Percentiles rank a stretch among this genome's conserved stretches.
Conservation (phyloP, 1,140 invertebrate genomes). For the Elysia chlorotica region DNA sequence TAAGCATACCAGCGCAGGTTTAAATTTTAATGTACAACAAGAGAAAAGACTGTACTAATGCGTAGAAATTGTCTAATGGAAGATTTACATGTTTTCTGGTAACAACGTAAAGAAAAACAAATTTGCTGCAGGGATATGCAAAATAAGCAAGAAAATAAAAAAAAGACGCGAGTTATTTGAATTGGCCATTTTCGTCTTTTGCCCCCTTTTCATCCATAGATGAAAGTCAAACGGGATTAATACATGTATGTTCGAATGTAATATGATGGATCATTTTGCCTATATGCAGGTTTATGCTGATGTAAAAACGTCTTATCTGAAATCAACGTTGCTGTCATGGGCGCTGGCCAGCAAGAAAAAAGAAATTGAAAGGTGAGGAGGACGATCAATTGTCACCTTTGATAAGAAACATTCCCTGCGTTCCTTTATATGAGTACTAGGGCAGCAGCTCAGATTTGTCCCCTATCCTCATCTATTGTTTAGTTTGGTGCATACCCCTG, state of each 20-base stretch:
- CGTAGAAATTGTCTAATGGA: too few species aligned
- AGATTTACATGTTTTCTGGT: too few species aligned
- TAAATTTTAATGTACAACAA: too few species aligned
- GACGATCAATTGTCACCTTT: neutral
- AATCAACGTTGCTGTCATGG: conserved; percentile 42
- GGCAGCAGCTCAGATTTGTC: neutral
- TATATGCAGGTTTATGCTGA: conserved; percentile 42
- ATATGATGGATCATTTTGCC: neutral
- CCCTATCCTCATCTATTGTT: neutral
- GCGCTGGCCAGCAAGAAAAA: conserved; percentile 43
- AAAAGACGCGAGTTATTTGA: too few species aligned
- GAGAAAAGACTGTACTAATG: too few species aligned
- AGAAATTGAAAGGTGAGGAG: conserved; percentile 44
- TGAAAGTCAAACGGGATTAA: neutral
- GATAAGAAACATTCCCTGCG: neutral
- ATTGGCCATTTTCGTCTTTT: neutral
- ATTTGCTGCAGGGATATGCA: too few species aligned
- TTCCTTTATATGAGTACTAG: neutral
- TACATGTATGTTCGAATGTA: neutral
- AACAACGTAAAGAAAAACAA: too few species aligned
- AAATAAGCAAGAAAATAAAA: too few species aligned
- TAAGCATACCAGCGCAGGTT: too few species aligned
- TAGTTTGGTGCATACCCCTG: neutral
- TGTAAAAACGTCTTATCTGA: conserved; percentile 40
- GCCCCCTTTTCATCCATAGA: neutral